These are phyloP conservation scores for Hemichromis elongatus DNA, from an alignment of 2,113 vertebrate species.

Conservation along the genomic window DNA sequence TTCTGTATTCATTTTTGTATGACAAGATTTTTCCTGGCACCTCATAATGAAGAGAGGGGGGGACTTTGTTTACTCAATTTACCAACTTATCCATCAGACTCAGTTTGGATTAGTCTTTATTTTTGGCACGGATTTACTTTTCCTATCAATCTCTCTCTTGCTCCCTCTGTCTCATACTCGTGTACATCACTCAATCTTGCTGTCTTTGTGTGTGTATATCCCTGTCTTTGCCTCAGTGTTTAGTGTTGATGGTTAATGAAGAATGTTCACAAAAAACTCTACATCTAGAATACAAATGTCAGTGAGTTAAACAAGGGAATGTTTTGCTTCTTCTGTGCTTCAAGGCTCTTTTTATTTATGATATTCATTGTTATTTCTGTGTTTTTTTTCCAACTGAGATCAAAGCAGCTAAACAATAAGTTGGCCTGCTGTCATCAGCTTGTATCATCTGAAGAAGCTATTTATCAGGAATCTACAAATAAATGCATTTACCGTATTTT, in stretches of 20 bases:
- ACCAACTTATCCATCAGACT: constrained; percentile 53
- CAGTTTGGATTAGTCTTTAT: constrained; percentile 42
- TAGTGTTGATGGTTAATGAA: background rate
- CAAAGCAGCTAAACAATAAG: background rate
- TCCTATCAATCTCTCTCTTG: constrained; percentile 8
- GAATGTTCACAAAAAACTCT: background rate
- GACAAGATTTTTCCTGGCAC: constrained; percentile 32
- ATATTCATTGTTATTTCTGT: background rate
- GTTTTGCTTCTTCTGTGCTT: background rate
- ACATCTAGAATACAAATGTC: background rate
- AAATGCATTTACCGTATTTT: background rate
- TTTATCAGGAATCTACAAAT: background rate
- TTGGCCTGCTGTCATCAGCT: background rate
- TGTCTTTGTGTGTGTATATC: background rate
- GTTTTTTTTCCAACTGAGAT: rapidly evolving
- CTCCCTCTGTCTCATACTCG: background rate
- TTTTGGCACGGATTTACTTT: constrained; percentile 32
- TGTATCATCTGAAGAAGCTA: background rate
- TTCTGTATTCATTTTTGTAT: constrained; percentile 43
- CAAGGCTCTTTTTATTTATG: background rate
- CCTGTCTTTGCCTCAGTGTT: background rate
- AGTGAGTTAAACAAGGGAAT: background rate
- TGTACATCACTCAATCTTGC: background rate
- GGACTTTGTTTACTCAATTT: constrained; percentile 56
- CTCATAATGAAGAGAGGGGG: constrained; percentile 38